Conservation (phyloP, 1,140 invertebrate genomes). For the Pseudomyrmex sp. region DNA sequence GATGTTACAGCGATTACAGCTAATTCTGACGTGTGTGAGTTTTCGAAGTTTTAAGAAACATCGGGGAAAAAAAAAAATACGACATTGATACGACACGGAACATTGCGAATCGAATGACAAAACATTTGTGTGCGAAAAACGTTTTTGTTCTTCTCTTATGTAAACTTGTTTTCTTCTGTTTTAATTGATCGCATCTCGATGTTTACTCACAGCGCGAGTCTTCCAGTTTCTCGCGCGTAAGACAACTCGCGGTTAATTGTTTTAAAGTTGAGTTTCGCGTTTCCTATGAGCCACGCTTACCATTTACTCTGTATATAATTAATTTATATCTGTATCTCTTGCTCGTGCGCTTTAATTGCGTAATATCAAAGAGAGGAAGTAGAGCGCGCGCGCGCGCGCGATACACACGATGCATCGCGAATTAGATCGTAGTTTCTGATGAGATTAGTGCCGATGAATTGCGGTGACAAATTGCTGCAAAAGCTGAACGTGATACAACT, state of each 20-base stretch:
- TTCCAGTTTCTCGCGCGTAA: conserved; percentile 53
- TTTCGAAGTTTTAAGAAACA: no score
- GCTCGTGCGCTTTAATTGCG: conserved; percentile 68
- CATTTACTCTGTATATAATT: conserved; percentile 76
- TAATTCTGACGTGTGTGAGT: background rate
- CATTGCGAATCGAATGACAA: background rate
- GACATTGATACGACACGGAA: no score
- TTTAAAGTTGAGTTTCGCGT: conserved; percentile 74
- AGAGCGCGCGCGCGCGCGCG: no score
- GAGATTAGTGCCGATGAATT: conserved; percentile 33
- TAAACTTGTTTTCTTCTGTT: background rate
- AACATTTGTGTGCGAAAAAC: background rate
- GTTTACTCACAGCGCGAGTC: background rate
- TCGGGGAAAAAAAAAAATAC: no score
- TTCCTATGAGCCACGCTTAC: conserved; percentile 58
- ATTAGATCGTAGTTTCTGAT: conserved; percentile 38
- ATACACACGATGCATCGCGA: background rate
- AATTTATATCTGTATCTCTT: conserved; percentile 68
- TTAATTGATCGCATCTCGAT: conserved; percentile 3
- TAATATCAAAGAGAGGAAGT: conserved; percentile 61
- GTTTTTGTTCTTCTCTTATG: background rate
- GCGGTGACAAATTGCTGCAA: no score
- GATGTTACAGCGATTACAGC: conserved; percentile 20
- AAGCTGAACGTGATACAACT: no score
- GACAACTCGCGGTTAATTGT: conserved; percentile 75